Evolutionary conservation across 2,888 invertebrate species (phyloP).

Genomic region (Anodontia alba): DNA sequence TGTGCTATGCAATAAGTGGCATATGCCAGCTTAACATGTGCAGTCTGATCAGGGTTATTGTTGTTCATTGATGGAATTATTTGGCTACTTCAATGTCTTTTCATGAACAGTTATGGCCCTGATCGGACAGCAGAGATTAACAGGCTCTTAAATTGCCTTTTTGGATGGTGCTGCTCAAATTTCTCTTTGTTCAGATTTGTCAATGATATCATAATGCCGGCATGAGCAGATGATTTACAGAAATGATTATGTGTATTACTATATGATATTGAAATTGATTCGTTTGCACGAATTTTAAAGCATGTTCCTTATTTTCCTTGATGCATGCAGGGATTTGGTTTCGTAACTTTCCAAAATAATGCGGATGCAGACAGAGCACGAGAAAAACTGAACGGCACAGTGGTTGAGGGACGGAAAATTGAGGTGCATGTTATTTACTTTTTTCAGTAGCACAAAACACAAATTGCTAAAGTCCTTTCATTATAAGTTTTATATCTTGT

Average conservation of each 20-base stretch:
- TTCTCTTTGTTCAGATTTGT: conserved; percentile 9
- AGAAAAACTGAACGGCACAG: conserved; percentile 99
- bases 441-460: conserved; percentile 82
- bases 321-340: conserved; percentile 99
- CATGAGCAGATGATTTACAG: conserved; percentile 19
- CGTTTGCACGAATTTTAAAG: conserved; percentile 82
- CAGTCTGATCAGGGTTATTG: too few species aligned
- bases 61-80: too few species aligned
- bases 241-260: conserved; percentile 13
- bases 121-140: too few species aligned
- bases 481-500: conserved; percentile 70
- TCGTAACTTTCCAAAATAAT: conserved; percentile 99
- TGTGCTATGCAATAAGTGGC: too few species aligned
- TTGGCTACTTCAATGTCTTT: too few species aligned
- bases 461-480: conserved; percentile 74
- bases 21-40: too few species aligned
- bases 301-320: conserved; percentile 89
- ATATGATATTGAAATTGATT: conserved; percentile 71
- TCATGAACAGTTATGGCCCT: too few species aligned
- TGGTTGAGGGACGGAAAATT: conserved; percentile 99
- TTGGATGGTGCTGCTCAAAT: neutral
- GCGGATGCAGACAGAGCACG: conserved; percentile 99
- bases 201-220: neutral
- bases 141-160: too few species aligned
- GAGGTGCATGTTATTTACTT: conserved; percentile 90